These are phyloP conservation scores for Hirtodrosophila confusa DNA, from an alignment of 2,888 invertebrate genomes.

Conservation along the genomic window DNA sequence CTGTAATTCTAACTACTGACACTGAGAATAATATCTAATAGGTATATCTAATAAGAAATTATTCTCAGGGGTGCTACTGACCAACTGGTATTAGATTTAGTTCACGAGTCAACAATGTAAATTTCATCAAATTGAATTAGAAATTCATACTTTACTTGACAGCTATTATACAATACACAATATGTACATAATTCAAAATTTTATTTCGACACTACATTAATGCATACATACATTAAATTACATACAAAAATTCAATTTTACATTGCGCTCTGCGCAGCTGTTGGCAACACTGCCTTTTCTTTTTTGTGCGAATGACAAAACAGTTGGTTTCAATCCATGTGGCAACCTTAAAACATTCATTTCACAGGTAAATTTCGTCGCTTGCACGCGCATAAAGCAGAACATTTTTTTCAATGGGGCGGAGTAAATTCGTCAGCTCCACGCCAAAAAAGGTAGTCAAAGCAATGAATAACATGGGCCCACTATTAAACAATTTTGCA, in stretches of 20 bases:
- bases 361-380: constrained; percentile 7
- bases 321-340: constrained; percentile 28
- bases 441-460: constrained; percentile 67
- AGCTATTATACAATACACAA: neutral
- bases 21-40: too few species aligned
- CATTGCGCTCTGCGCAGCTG: neutral
- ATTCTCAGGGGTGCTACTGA: too few species aligned
- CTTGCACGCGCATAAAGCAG: constrained; percentile 35
- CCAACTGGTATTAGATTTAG: too few species aligned
- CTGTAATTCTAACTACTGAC: too few species aligned
- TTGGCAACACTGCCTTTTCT: constrained; percentile 1
- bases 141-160: too few species aligned
- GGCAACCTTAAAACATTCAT: constrained; percentile 30
- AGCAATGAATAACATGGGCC: neutral
- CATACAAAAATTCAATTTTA: too few species aligned
- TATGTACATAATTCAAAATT: constrained; percentile 13
- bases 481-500: neutral
- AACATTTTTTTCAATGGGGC: constrained; percentile 61
- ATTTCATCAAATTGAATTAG: too few species aligned
- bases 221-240: constrained; percentile 1
- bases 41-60: too few species aligned
- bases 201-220: constrained; percentile 6
- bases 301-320: constrained; percentile 19
- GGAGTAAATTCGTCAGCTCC: constrained; percentile 75
- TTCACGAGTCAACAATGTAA: too few species aligned